Percentiles rank a stretch among this genome's conserved stretches.
Evolutionary conservation across 2,888 invertebrate species (phyloP).

Genomic region (Chymomyza procnemis): DNA sequence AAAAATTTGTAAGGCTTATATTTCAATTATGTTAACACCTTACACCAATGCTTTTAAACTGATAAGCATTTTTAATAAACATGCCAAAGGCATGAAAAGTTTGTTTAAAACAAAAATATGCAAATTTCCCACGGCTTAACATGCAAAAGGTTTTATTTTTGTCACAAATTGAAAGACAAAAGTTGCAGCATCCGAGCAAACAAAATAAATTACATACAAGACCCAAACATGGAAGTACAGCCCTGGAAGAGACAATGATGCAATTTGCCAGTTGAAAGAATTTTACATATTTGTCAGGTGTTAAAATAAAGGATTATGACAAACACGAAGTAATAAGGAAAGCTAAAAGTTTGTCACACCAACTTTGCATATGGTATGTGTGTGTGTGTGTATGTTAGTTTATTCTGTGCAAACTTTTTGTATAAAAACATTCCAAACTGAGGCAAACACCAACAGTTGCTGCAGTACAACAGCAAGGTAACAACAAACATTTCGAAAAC

Average conservation of each 20-base stretch:
- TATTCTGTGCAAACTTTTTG: constrained; percentile 15
- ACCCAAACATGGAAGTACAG: constrained; percentile 21
- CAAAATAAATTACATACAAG: not conserved
- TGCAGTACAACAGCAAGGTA: constrained; percentile 21
- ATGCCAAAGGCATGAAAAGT: not conserved
- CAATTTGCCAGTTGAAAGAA: constrained; percentile 22
- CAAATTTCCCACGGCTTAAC: constrained; percentile 39
- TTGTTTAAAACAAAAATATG: constrained; percentile 45
- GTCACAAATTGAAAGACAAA: constrained; percentile 31
- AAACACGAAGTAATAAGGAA: constrained; percentile 25
- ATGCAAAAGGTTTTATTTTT: constrained; percentile 32
- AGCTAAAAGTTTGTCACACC: not conserved
- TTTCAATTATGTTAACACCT: not conserved
- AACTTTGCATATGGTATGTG: too few species aligned
- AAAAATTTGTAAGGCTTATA: not conserved
- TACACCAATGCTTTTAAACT: not conserved
- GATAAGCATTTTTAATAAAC: not conserved
- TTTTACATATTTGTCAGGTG: constrained; percentile 59
- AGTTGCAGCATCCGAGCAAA: constrained; percentile 1
- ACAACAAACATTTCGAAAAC: constrained; percentile 13
- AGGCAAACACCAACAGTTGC: constrained; percentile 42
- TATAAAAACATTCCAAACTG: constrained; percentile 43
- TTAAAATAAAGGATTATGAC: constrained; percentile 58
- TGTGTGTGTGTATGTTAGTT: not conserved
- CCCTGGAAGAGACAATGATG: not conserved